These are phyloP conservation scores for Cassiopea xamachana DNA, from an alignment of 30 jellyfish, hydroid and myxozoan genomes.

Conservation along the genomic window DNA sequence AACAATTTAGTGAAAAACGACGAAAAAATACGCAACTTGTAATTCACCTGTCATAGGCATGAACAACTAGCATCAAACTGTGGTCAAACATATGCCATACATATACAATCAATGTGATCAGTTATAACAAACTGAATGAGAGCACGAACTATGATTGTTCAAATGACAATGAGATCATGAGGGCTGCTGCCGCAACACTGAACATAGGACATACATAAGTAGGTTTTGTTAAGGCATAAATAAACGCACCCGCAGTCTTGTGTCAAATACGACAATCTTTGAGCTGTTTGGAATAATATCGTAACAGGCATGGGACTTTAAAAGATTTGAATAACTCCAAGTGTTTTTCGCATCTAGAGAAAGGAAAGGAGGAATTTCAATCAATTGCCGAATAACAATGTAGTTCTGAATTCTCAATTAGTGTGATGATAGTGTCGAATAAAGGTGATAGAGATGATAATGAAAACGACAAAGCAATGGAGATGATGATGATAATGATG, in stretches of 20 bases:
- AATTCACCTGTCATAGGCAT: no score
- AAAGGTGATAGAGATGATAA: no score
- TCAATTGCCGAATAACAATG: no score
- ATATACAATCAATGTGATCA: no score
- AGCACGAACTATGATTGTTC: no score
- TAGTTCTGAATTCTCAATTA: no score
- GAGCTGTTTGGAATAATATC: constrained; percentile 95
- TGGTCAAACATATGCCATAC: no score
- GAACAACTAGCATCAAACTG: no score
- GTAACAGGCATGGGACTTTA: constrained; percentile 84
- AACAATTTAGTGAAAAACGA: no score
- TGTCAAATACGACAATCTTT: constrained; percentile 90
- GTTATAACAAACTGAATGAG: no score
- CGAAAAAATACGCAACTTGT: no score
- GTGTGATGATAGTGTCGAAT: no score
- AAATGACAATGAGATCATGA: neutral
- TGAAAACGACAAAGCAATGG: neutral
- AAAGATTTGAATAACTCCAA: constrained; percentile 79
- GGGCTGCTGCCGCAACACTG: neutral
- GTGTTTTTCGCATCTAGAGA: constrained; percentile 80
- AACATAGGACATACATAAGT: neutral
- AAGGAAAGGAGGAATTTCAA: neutral
- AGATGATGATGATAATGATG: neutral
- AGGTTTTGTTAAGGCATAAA: neutral
- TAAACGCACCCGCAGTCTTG: constrained; percentile 79